phyloP scores from a whole-genome alignment of 2,113 vertebrate species.

The Zosterops hypoxanthus region DNA sequence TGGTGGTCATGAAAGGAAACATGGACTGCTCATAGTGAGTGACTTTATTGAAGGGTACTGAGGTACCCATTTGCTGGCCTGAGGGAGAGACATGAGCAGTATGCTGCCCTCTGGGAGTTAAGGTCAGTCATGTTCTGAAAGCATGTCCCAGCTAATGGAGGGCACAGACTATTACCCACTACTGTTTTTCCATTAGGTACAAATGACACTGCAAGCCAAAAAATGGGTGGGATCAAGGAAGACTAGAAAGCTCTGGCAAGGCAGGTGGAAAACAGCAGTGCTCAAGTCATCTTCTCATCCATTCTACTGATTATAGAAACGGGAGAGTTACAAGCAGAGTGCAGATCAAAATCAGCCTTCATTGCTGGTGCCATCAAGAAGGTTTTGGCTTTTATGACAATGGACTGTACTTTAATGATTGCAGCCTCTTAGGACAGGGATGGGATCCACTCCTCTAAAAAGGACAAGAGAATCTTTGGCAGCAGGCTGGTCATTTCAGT shows the following conservation, averaged over 20 bases:
- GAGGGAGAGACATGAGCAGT: not conserved
- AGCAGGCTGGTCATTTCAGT: not conserved
- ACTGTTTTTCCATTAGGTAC: not conserved
- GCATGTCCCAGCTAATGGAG: accelerated
- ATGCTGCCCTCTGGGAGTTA: not conserved
- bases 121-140: accelerated
- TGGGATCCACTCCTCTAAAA: not conserved
- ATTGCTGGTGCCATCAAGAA: not conserved
- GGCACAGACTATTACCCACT: not conserved
- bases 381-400: not conserved
- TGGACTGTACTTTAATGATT: not conserved
- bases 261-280: not conserved
- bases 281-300: not conserved
- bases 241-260: not conserved
- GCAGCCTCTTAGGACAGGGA: accelerated
- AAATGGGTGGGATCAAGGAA: not conserved
- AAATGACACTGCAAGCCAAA: accelerated
- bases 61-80: not conserved
- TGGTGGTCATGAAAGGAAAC: not conserved
- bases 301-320: not conserved
- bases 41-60: not conserved
- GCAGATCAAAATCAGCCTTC: not conserved
- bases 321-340: not conserved
- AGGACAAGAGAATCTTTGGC: not conserved
- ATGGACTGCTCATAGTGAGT: accelerated